phyloP scores from a whole-genome alignment of 2,797 vertebrate species.

The Buphagus erythrorhynchus region DNA sequence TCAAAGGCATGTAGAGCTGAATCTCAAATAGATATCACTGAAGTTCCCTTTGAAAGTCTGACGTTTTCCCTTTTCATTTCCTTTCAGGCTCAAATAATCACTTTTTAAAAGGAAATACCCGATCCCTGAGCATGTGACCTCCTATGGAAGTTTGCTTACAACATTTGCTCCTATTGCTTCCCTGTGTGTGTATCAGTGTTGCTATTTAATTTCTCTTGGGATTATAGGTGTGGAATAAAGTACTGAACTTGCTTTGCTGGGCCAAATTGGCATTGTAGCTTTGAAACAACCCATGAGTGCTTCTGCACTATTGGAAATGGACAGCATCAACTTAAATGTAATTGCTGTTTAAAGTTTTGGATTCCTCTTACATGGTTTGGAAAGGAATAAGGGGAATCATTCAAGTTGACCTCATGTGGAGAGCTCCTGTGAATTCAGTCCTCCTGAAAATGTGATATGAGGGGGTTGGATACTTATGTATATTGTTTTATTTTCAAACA shows the following conservation, averaged over 20 bases:
- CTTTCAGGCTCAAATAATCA: background rate
- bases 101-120: background rate
- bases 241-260: background rate
- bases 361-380: background rate
- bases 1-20: background rate
- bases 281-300: background rate
- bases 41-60: background rate
- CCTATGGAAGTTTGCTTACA: background rate
- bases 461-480: fast-evolving
- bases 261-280: fast-evolving
- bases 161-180: background rate
- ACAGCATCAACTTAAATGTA: background rate
- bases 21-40: background rate
- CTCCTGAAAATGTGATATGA: background rate
- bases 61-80: background rate
- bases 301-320: background rate
- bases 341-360: background rate
- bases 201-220: background rate
- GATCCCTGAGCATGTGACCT: background rate
- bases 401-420: fast-evolving
- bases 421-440: background rate
- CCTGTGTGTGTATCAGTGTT: background rate
- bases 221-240: background rate
- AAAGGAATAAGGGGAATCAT: background rate
- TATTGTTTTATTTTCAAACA: background rate